phyloP scores from a whole-genome alignment of 2,113 vertebrate genomes.

The Indri indri region DNA sequence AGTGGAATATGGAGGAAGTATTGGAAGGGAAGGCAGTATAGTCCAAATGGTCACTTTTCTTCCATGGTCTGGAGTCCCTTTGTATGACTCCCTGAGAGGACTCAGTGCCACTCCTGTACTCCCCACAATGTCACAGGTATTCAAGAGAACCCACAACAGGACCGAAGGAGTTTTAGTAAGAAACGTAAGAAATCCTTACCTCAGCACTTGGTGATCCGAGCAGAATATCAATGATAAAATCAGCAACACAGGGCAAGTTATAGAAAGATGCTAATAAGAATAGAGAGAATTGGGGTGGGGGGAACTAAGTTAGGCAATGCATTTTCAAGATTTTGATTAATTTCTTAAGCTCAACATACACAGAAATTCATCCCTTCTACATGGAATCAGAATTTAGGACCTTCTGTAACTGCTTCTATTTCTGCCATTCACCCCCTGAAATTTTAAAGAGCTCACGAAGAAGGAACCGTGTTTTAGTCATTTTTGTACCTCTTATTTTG shows the following conservation, averaged over 20 bases:
- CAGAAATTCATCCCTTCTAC: background rate
- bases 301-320: background rate
- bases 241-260: constrained; percentile 94
- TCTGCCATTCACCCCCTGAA: background rate
- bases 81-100: too few relatives aligned
- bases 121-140: background rate
- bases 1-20: background rate
- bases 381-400: background rate
- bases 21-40: background rate
- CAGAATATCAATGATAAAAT: constrained; percentile 98
- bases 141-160: background rate
- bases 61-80: background rate
- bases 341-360: background rate
- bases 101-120: too few relatives aligned
- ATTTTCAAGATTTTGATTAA: constrained; percentile 1
- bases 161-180: background rate
- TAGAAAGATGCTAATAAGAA: constrained; percentile 93
- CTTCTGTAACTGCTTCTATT: background rate
- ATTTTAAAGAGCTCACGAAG: background rate
- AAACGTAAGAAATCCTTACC: constrained; percentile 82
- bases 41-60: background rate
- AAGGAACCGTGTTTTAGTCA: background rate
- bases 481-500: background rate
- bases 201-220: constrained; percentile 97
- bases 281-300: background rate